Base-by-base conservation (phyloP, 2,888 invertebrate species). In the Acleris literana region DNA sequence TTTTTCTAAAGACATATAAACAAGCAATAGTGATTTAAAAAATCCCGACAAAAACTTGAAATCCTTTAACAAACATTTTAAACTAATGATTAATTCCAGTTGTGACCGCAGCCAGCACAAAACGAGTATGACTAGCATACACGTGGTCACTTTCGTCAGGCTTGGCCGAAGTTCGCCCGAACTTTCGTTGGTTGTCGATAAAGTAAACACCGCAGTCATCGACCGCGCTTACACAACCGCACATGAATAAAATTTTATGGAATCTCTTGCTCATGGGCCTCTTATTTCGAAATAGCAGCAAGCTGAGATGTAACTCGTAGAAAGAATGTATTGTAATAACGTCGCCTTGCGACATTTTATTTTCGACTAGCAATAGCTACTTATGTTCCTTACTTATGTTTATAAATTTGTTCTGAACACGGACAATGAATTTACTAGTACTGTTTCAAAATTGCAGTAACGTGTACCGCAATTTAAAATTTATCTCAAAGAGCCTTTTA, bases 191-290 rank as follows among this genome's bases (percentile, higher is more conserved):
- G 83, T 79, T 78, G 81, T 79, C 87, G 84, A 84, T 87, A 85
- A 87, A 85, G 88, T 89, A 90, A 90, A 91, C 88, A 91, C 80
- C 75, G 83, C 81, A 85, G 91, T 90, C 91, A 88, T 85, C 82
- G 90, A 90, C 92, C 86, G 77, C 81, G 83, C 90, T 89, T 90
- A 88, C 86, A 88, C 88, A 89, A 88, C 85, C 79, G 70, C 71
- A 55, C 60, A 65, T 61, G 77, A 78, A 83, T 79, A 60, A 81
- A 80, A 84, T 78, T 81, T 83, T 83, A 83, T 84, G 79, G 78
- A 78, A 77, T 80, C 75, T 72, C 75, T 69, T 71, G 63, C 55
- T 67, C 20, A 59, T 63, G 51, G 20, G 59, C 64, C 58, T 67
- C 65, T 67, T 69, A 65, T 65, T 65, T 65, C 65, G 65, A 65